phyloP scores from a whole-genome alignment of 1,140 invertebrate species.

The Hetaerina americana region DNA sequence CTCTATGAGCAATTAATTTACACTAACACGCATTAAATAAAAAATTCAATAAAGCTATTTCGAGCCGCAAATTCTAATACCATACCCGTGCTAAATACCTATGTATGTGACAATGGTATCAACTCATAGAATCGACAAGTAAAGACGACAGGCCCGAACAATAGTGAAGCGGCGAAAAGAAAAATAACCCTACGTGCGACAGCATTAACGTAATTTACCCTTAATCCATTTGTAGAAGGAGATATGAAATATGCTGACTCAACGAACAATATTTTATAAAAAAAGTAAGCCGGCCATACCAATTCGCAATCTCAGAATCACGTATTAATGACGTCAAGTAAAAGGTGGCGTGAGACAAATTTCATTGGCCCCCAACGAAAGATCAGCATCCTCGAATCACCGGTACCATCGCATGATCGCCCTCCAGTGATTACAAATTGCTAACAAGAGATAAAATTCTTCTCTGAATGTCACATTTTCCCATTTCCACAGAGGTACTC shows the following conservation, averaged over 20 bases:
- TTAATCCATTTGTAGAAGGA: background rate
- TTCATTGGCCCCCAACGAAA: background rate
- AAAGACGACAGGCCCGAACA: too few relatives aligned
- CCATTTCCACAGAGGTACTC: too few relatives aligned
- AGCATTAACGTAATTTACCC: background rate
- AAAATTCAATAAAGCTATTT: too few relatives aligned
- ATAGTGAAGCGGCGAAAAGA: background rate
- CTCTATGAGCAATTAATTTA: too few relatives aligned
- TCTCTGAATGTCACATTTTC: too few relatives aligned
- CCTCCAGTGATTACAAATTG: too few relatives aligned
- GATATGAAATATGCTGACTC: background rate
- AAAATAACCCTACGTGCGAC: background rate
- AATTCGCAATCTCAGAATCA: background rate
- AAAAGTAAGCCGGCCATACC: background rate
- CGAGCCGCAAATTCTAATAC: too few relatives aligned
- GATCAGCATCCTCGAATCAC: background rate
- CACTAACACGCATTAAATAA: too few relatives aligned
- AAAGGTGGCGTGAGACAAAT: background rate
- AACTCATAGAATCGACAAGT: too few relatives aligned
- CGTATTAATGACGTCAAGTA: background rate
- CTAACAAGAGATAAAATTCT: too few relatives aligned
- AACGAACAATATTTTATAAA: background rate
- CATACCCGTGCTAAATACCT: too few relatives aligned
- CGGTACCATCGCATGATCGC: background rate
- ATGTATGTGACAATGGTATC: too few relatives aligned